Evolutionary conservation across 2,113 vertebrate species (phyloP).

Genomic region (Pachycephala philippinensis): DNA sequence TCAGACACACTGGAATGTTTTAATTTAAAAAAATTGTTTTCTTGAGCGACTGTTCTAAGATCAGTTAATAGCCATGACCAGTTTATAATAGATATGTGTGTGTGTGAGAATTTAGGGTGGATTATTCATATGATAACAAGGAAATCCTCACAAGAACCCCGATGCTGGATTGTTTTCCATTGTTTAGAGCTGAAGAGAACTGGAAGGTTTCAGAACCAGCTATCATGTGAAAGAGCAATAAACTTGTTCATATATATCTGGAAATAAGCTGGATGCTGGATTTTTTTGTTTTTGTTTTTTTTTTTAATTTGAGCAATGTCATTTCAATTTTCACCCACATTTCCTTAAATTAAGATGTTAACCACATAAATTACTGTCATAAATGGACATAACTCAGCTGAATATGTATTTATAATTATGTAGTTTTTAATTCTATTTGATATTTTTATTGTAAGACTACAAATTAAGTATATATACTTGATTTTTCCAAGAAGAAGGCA

Average conservation of each 20-base stretch:
- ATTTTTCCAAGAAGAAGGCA: background rate
- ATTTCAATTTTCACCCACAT: background rate
- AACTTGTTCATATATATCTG: background rate
- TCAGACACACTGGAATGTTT: background rate
- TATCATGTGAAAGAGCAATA: background rate
- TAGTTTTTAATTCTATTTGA: background rate
- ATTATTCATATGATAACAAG: background rate
- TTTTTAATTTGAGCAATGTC: background rate
- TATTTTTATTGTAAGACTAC: background rate
- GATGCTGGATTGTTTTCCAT: background rate
- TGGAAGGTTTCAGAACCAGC: background rate
- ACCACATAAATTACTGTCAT: background rate
- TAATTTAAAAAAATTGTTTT: background rate
- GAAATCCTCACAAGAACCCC: background rate
- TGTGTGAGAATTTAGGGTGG: background rate
- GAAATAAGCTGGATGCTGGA: background rate
- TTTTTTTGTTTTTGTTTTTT: no score
- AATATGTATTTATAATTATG: background rate
- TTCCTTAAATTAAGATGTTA: background rate
- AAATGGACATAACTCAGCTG: background rate
- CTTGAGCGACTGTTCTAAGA: background rate
- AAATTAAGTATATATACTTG: background rate
- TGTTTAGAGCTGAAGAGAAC: background rate
- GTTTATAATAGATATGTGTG: background rate
- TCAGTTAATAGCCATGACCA: background rate